A percentile compares a stretch with the other conserved stretches of the same genome.
These are phyloP conservation scores for Agrenia bidenticulata DNA, from an alignment of 2,888 invertebrate genomes.

Conservation along the genomic window DNA sequence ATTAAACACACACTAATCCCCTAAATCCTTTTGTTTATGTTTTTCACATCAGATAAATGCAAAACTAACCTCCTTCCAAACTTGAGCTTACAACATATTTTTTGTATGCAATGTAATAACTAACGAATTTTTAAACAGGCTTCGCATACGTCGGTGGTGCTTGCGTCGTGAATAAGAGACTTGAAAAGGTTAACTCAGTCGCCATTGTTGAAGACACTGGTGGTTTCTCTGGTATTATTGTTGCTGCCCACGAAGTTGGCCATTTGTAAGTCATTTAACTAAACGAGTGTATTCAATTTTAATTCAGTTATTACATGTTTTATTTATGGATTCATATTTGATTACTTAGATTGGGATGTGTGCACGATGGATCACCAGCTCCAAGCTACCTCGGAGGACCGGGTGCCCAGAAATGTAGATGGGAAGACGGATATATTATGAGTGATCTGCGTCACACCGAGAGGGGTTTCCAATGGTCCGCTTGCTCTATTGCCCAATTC, in stretches of 20 bases:
- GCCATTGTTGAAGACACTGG: constrained; percentile 96
- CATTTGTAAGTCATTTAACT: constrained; percentile 94
- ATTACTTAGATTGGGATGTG: constrained; percentile 91
- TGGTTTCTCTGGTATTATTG: constrained; percentile 93
- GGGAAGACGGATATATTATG: constrained; percentile 97
- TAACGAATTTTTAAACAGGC: constrained; percentile 62
- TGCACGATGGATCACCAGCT: constrained; percentile 94
- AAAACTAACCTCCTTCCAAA: too few relatives aligned
- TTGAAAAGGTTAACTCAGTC: constrained; percentile 94
- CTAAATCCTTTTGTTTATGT: too few relatives aligned
- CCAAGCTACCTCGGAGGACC: constrained; percentile 92
- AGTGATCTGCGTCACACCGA: constrained; percentile 91
- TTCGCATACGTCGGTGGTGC: constrained; percentile 96
- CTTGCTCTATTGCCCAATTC: constrained; percentile 88
- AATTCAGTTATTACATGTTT: too few relatives aligned
- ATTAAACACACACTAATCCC: too few relatives aligned
- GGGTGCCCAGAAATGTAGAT: constrained; percentile 89
- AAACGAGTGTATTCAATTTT: too few relatives aligned
- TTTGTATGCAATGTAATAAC: too few relatives aligned
- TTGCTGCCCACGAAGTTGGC: constrained; percentile 94
- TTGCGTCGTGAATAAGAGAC: constrained; percentile 89
- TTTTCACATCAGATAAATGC: too few relatives aligned
- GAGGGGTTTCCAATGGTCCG: constrained; percentile 91
- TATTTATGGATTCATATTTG: too few relatives aligned
- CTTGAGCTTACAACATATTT: too few relatives aligned